A percentile compares a stretch with the other conserved stretches of the same genome.
Conservation (phyloP, 2,888 invertebrate species). For the Cecidostiba fungosa region DNA sequence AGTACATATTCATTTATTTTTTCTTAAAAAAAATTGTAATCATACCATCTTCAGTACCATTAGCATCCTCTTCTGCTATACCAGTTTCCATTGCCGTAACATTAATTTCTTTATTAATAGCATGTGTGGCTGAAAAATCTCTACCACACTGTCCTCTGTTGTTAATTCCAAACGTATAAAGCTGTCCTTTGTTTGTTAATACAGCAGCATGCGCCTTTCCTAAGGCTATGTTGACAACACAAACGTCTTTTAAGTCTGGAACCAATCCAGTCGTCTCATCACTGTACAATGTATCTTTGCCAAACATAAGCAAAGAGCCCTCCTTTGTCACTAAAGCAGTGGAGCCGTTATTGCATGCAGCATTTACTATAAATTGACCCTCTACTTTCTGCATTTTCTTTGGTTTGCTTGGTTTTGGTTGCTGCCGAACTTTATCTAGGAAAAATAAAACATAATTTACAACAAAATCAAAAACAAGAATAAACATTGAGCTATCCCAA, state of each 20-base stretch:
- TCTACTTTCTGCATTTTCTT: constrained; percentile 96
- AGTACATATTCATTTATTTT: not conserved
- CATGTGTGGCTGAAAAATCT: constrained; percentile 84
- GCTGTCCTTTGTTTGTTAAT: constrained; percentile 92
- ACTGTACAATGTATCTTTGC: constrained; percentile 94
- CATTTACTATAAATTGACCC: constrained; percentile 89
- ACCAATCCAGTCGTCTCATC: constrained; percentile 87
- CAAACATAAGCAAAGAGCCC: constrained; percentile 95
- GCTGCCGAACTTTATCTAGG: constrained; percentile 84
- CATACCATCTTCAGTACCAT: constrained; percentile 76
- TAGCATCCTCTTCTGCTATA: constrained; percentile 76
- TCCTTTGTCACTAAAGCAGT: constrained; percentile 95
- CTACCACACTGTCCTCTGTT: constrained; percentile 99
- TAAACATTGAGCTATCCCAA: not conserved
- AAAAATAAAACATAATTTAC: constrained; percentile 24
- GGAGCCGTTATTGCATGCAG: constrained; percentile 97
- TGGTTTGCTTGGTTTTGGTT: constrained; percentile 94
- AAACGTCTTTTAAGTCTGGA: constrained; percentile 87
- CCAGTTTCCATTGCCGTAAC: constrained; percentile 83
- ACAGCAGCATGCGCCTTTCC: constrained; percentile 98
- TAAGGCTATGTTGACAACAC: constrained; percentile 85
- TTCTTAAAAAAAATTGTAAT: not conserved
- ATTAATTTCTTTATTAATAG: constrained; percentile 80
- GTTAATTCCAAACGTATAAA: constrained; percentile 98
- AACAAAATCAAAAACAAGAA: not conserved